Base-by-base conservation (phyloP, 2,888 invertebrate species). In the Omphaloscelis lunosa region DNA sequence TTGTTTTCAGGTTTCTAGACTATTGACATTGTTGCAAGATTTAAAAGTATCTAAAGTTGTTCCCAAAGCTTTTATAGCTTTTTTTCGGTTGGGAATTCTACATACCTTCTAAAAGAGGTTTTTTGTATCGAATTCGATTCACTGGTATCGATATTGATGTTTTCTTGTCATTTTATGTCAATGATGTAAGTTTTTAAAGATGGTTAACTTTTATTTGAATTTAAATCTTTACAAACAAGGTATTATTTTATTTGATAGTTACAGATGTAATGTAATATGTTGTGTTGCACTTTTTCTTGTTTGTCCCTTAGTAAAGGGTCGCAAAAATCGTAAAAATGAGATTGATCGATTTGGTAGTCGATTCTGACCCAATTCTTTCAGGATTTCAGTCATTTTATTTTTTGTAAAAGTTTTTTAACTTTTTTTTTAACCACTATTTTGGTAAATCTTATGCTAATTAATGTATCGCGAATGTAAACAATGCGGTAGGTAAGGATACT, bases 1-100 rank as follows among this genome's bases (percentile, higher is more conserved):
- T 95, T 89, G 80, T 41, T 48, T 77, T 29, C n/a, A 56, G 77
- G 77, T 11, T 34, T 75, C n/a, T n/a, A n/a, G 12, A 17, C 76
- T 56, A 29, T 53, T 29, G 41, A 20, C 23, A n/a, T 27, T 34
- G 11, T n/a, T 23, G 9, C 11, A 27, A 23, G 9, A 51, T 73
- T 27, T 9, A 73, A 3, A 48, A 72, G 15, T 27, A 39, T 27
- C 0, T 23, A 15, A 27, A 17, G 23, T 59, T 17, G 59, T 34
- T n/a, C 53, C 23, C 20, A 51, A 45, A 63, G 11, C 27, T 27
- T 53, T n/a, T 27, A 7, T 20, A 5, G 12, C 0, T 9, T 66
- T 53, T 29, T 11, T 51, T 5, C 11, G 17, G 23, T 41, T 41
- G 6, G 5, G 3, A n/a, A 20, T 1, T 56, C 5, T 17, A 41